phyloP scores from a whole-genome alignment of 2,113 vertebrate species.

The Felis catus region F.catus_Fca126_mat1.0 CM031417.1:56000001-56000500 shows the following conservation, averaged over 20 bases:
- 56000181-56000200: constrained; percentile 75
- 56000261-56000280: neutral
- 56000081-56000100: constrained; percentile 89
- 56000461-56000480: neutral
- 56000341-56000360: neutral
- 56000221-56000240: constrained; percentile 78
- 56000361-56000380: neutral
- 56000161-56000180: constrained; percentile 46
- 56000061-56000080: constrained; percentile 88
- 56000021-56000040: constrained; percentile 88
- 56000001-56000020: constrained; percentile 90
- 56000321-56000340: neutral
- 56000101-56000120: constrained; percentile 90
- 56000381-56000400: neutral
- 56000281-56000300: neutral
- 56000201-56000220: constrained; percentile 68
- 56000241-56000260: constrained; percentile 57
- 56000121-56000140: constrained; percentile 90
- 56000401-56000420: neutral
- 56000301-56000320: neutral
- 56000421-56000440: neutral
- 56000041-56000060: constrained; percentile 86
- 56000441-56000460: neutral
- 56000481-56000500: neutral
- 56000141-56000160: constrained; percentile 87